Evolutionary conservation across 2,113 vertebrate genomes (phyloP), one percentile per base, ranked within the genome.

Genomic region (Sporophila hypoxantha): DNA sequence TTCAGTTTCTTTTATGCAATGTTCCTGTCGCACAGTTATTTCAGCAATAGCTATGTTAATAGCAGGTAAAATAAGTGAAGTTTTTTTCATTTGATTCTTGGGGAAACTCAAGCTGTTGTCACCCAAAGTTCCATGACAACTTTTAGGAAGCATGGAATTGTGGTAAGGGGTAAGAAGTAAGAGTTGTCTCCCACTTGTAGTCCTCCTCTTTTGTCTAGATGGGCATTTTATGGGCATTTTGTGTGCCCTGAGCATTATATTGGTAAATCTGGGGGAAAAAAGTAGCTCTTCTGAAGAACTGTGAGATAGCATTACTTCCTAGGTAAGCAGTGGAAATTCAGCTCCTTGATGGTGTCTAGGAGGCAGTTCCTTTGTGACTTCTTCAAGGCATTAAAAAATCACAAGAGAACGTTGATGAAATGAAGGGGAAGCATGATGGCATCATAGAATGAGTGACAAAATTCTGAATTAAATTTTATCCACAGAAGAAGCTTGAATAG

Each of bases 381-480:
- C 12, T 77, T 66, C 6, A 13, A 44, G 37, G 2, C 16, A 36
- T 57, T 55, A 50, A 74, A 84, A 61, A 66, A 9, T 34, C 8
- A 12, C 13, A 64, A 49, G 13, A 12, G 5, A 41, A 16, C 30
- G 6, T 14, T 41, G 4, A 34, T 75, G 39, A 82, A 75, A 14
- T 36, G 8, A 62, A 61, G 47, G 14, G 5, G 18, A 80, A 30
- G 8, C 9, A 9, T 20, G 20, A 5, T 66, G 6, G 26, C 4
- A 29, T 19, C 0, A 1, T 20, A 4, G 1, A 62, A 60, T 20
- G 56, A 62, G 11, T 5, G 37, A 20, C 3, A 85, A 30, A 68
- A 65, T 47, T 60, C 15, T 32, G 6, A 52, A 39, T 62, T 75
- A 25, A 36, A 32, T 36, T 67, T 55, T 3, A 12, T 50, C 14